Evolutionary conservation across 1,140 invertebrate species (phyloP), one percentile per base, ranked within the genome.

Genomic region (Homarus americanus): DNA sequence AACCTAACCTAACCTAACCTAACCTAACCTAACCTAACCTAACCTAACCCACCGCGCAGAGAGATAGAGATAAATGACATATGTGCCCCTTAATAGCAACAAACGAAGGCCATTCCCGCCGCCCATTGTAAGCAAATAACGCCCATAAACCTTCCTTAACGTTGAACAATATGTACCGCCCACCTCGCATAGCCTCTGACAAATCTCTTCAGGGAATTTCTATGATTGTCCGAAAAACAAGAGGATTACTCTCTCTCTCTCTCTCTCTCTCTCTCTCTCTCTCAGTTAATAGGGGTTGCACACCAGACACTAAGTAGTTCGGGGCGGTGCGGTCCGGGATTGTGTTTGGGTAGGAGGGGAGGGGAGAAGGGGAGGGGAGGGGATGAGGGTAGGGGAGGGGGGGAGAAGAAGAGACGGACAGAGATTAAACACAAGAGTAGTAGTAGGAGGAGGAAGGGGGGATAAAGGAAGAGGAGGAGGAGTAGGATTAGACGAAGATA

Each of bases 381-480:
- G 63, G 28, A 12, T 4, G 28, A 32, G 63, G 32, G 63, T 10
- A 32, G 63, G n/a, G 2, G n/a, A 5, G 20, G 24, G 38, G 32
- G 36, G 2, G 75, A 78, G 75, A 1, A 17, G 40, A 10, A 38
- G 73, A 40, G 36, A 75, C n/a, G 75, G 20, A 85, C n/a, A 0
- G 44, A 32, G 44, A 53, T 1, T 17, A 34, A 63, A 17, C 32
- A 72, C n/a, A 12, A 20, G 24, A 75, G 28, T 72, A 75, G 40
- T 32, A 38, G 63, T 24, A 40, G 66, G 63, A 72, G 36, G 40
- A 32, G 34, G 58, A 73, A 15, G 63, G n/a, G 38, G 28, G 24
- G 17, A 17, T 36, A 40, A 28, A 49, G 79, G 32, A 72, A 36
- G 82, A 83, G 53, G 58, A 41, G 24, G 53, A 66, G 82, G 53